Conservation (phyloP, 2,888 invertebrate genomes). For the Enchytraeus crypticus region DNA sequence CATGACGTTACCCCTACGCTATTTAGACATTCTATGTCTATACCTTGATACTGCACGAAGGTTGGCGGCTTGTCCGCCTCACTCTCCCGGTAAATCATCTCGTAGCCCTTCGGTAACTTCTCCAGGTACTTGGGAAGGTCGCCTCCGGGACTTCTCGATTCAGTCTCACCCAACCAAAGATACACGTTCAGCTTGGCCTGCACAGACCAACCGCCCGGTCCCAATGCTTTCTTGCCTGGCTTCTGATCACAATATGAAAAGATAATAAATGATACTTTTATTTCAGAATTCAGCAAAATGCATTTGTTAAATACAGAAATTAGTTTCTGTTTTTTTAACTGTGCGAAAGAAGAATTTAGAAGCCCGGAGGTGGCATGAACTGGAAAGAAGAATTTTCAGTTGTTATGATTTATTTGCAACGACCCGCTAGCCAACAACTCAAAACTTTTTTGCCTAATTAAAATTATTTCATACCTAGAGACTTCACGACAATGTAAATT, state of each 20-base stretch:
- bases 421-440: not conserved
- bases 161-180: constrained; percentile 27
- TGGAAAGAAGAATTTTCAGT: not conserved
- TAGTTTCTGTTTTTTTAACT: not conserved
- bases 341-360: not conserved
- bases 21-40: too few species aligned
- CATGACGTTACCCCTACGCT: too few species aligned
- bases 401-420: not conserved
- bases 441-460: not conserved
- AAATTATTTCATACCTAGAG: too few species aligned
- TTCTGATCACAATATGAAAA: constrained; percentile 17
- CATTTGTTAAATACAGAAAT: too few species aligned
- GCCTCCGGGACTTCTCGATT: constrained; percentile 2
- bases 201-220: constrained; percentile 23
- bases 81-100: constrained; percentile 7
- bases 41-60: constrained; percentile 26
- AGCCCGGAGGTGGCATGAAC: not conserved
- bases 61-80: constrained; percentile 18
- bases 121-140: constrained; percentile 20
- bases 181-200: constrained; percentile 29
- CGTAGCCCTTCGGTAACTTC: constrained; percentile 25
- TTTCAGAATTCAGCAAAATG: too few species aligned
- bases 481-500: too few species aligned
- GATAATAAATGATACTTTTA: too few species aligned
- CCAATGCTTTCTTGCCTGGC: constrained; percentile 26